A percentile compares a stretch with the other conserved stretches of the same genome.
Conservation (phyloP, 2,113 vertebrate genomes). For the Tamias sibiricus region DNA sequence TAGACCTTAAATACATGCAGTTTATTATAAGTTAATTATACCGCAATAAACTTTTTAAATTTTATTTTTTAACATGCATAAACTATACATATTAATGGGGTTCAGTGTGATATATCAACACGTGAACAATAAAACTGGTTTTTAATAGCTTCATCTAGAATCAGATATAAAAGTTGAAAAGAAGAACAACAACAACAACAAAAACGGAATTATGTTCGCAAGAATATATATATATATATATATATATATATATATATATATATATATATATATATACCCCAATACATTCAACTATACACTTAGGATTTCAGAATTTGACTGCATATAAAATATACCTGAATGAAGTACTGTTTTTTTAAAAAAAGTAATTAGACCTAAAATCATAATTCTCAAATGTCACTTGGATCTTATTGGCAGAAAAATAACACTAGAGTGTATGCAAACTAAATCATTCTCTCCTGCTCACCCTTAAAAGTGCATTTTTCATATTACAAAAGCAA, state of each 20-base stretch:
- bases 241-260: background rate
- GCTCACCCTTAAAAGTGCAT: background rate
- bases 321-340: background rate
- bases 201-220: slow-evolving; percentile 22
- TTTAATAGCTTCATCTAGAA: background rate
- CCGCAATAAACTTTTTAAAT: background rate
- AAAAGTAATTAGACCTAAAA: slow-evolving; percentile 54
- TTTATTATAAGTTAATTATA: background rate
- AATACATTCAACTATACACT: background rate
- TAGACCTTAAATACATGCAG: background rate
- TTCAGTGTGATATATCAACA: background rate
- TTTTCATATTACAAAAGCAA: slow-evolving; percentile 51
- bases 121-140: background rate
- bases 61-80: background rate
- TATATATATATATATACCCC: background rate
- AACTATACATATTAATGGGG: background rate
- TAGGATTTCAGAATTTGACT: slow-evolving; percentile 41
- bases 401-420: slow-evolving; percentile 46
- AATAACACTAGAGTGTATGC: background rate
- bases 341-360: background rate
- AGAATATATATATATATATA: background rate
- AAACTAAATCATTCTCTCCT: slow-evolving; percentile 60
- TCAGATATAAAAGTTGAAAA: slow-evolving; percentile 24
- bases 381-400: slow-evolving; percentile 55
- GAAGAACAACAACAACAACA: background rate